Evolutionary conservation across 2,113 vertebrate species (phyloP), one percentile per base, ranked within the genome.

Genomic region (Rhinoderma darwinii): DNA sequence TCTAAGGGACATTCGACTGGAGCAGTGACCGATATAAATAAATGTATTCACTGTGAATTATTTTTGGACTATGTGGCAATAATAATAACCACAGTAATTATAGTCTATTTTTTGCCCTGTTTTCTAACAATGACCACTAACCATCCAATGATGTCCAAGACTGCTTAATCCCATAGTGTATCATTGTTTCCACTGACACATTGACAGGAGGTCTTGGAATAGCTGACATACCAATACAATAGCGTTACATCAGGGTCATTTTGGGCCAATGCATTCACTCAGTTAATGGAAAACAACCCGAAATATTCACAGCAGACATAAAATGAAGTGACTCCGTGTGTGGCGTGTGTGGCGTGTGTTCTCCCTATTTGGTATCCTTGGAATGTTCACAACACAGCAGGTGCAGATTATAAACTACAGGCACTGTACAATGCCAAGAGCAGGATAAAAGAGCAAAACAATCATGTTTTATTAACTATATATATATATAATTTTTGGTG

Each of bases 351-450:
- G 79, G 79, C 20, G 47, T 37, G 17, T 39, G 27, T 17, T 59
- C 32, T 15, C 35, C 51, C 35, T 15, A 80, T 54, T 15, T 15
- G 68, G 44, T 74, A 84, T 73, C 32, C 30, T 41, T 47, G 66
- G 82, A 83, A 83, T 83, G 43, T 20, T 35, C 41, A 37, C 68
- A 84, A 73, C 82, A 56, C 22, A 74, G 68, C 82, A 74, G 82
- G 30, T 54, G 68, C 18, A 22, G 37, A 73, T 75, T 54, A 35
- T 56, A 15, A 80, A 75, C 39, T n/a, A 51, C 30, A 35, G 72
- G 50, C 18, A 12, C 8, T 17, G 35, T 39, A 27, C 70, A 74
- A 41, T 32, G 22, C 30, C 41, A 72, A 25, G 66, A 56, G 32
- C 50, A 17, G 50, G 4, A 56, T 20, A 30, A 51, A 14, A 50